A percentile compares a stretch with the other conserved stretches of the same genome.
phyloP scores from a whole-genome alignment of 2,888 invertebrate genomes.

The Criorhina ranunculi region DNA sequence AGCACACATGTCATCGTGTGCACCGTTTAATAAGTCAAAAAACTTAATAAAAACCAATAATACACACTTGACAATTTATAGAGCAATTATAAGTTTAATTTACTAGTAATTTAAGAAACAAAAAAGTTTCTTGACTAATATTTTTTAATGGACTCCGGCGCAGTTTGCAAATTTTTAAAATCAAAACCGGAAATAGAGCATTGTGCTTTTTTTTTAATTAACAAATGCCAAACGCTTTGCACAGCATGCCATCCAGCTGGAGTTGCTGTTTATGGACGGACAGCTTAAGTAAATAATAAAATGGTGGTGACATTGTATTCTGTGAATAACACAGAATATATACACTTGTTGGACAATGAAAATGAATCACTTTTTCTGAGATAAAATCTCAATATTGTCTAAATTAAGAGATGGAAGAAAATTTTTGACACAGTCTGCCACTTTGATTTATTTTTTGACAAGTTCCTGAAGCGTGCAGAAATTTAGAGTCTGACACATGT shows the following conservation, averaged over 20 bases:
- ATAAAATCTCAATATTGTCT: neutral
- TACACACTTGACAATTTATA: slow-evolving; percentile 1
- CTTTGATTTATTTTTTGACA: too few species aligned
- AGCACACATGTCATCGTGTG: neutral
- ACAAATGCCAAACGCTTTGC: slow-evolving; percentile 24
- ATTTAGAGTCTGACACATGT: too few species aligned
- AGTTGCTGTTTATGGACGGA: slow-evolving; percentile 23
- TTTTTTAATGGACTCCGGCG: slow-evolving; percentile 12
- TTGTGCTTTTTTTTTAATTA: slow-evolving; percentile 41
- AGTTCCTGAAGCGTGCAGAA: too few species aligned
- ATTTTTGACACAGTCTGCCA: too few species aligned
- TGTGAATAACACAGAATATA: slow-evolving; percentile 9
- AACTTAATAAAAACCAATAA: neutral
- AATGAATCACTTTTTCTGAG: neutral
- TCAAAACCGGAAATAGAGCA: slow-evolving; percentile 26
- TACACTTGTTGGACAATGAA: neutral
- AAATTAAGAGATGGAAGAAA: too few species aligned
- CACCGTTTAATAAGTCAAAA: neutral
- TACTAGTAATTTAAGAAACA: slow-evolving; percentile 3
- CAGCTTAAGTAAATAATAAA: slow-evolving; percentile 10
- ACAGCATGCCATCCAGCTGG: slow-evolving; percentile 19
- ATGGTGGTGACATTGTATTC: slow-evolving; percentile 27
- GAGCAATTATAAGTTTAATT: slow-evolving; percentile 7
- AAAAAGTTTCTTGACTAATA: neutral
- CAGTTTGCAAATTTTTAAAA: slow-evolving; percentile 25